Evolutionary conservation across 2,113 vertebrate genomes (phyloP), one percentile per base, ranked within the genome.

Genomic region (Otus sunia): DNA sequence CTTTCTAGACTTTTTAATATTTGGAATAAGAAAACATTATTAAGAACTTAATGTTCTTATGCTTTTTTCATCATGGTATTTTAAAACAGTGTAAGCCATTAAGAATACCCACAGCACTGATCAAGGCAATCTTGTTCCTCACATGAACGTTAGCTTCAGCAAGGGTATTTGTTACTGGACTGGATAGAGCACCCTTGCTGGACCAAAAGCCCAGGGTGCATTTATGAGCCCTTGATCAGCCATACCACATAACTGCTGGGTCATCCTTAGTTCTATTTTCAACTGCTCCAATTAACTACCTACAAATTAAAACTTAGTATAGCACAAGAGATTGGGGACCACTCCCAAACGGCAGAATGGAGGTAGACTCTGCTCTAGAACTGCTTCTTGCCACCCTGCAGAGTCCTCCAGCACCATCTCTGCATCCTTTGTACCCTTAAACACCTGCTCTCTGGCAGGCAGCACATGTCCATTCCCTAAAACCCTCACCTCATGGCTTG

Each of bases 391-490:
- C 10, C 34, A 58, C 16, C 13, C 12, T 59, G 43, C 56, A 45
- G 71, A n/a, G 43, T 23, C 36, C 16, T 58, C 27, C 37, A 64
- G 58, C 85, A 45, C 23, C 32, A 52, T 6, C 34, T 52, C 63
- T 71, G 63, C 43, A 76, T 37, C 50, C 41, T 67, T 37, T 59
- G 23, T n/a, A 26, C 43, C 59, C 74, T 26, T 18, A 43, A 43
- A 34, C 32, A 39, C 36, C 50, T 45, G 19, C 36, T 64, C 49
- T 1, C 1, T 1, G 4, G 19, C 2, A 2, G 8, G 19, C 58
- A 64, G 73, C 50, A 27, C 0, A 0, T 20, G 41, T 29, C 36
- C 58, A 5, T 36, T 36, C 36, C 50, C 32, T 32, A 71, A 60
- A 71, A 2, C 36, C 47, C 53, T 59, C n/a, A 56, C 9, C 36